Evolutionary conservation across 1,140 invertebrate genomes (phyloP), one percentile per base, ranked within the genome.

Genomic region (Laupala kohalensis): DNA sequence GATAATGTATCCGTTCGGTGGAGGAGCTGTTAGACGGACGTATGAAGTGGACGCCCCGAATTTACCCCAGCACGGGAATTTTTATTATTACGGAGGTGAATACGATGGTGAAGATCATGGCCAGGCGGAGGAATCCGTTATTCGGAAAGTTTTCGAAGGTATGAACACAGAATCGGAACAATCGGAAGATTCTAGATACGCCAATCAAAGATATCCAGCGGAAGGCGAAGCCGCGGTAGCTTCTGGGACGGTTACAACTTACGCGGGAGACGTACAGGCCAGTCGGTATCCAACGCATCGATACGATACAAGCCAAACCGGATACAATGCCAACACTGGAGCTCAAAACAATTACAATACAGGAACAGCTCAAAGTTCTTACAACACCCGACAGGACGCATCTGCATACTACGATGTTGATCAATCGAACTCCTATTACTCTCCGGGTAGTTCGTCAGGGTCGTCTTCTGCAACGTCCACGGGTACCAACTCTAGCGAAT

Each of bases 1-100:
- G 72, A 89, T 91, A 76, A 80, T 91, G 15, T 90, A 89, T 80
- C 90, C 90, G 9, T 91, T 91, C 74, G 83, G 87, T 13, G 85
- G 85, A 3, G 84, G 84, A 1, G 84, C 76, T 2, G 75, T 82
- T 2, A 80, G 89, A 70, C 82, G 89, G 74, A 89, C 86, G 27
- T 89, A 90, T 76, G 87, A 89, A 67, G 75, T 81, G 0, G 80
- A 77, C 85, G 13, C 23, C 4, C 28, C 67, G 23, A n/a, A 12
- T 3, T 27, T 29, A 12, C 28, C 27, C 28, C 86, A 76, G 86
- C 88, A 76, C 15, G 81, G 86, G 2, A 81, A 82, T 65, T 85
- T 86, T 72, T 86, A 85, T 74, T 86, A 88, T 75, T 87, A 89
- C 77, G 79, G 85, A 6, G 84, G 88, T 74, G 85, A 87, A 19